Evolutionary conservation across 2,888 invertebrate genomes (phyloP).

Genomic region (Allacma fusca): DNA sequence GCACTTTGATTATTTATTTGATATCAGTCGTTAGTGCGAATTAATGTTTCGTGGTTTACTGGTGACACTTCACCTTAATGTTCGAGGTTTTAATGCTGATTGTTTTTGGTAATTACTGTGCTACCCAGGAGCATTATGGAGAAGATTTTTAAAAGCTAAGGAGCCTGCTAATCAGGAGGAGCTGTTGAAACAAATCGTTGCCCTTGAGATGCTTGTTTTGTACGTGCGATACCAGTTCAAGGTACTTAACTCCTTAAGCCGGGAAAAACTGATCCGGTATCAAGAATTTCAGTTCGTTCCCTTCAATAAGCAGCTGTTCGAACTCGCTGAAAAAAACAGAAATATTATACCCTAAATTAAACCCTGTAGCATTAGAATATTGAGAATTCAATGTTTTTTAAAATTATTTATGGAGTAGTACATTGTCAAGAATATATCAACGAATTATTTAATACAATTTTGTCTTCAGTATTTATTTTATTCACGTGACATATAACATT

Average conservation of each 20-base stretch:
- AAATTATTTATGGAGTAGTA: no score
- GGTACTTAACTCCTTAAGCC: constrained; percentile 67
- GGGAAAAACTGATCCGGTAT: constrained; percentile 70
- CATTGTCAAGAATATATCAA: no score
- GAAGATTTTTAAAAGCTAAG: constrained; percentile 74
- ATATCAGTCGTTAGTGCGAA: no score
- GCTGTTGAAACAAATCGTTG: constrained; percentile 48
- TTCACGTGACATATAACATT: no score
- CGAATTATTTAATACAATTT: no score
- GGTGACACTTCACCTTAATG: no score
- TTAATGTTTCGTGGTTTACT: no score
- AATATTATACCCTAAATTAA: background rate
- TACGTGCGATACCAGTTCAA: constrained; percentile 56
- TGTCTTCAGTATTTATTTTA: no score
- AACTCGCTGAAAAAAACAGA: constrained; percentile 38
- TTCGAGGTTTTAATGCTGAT: no score
- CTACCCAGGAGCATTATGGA: constrained; percentile 77
- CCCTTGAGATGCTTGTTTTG: constrained; percentile 61
- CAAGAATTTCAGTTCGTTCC: constrained; percentile 70
- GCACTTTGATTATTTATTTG: no score
- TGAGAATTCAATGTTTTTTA: no score
- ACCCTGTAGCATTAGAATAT: background rate
- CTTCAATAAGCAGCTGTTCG: constrained; percentile 62
- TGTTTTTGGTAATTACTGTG: background rate
- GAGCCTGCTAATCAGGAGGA: constrained; percentile 46